Evolutionary conservation across 2,888 invertebrate genomes (phyloP).

Genomic region (Calameuta pallipes): DNA sequence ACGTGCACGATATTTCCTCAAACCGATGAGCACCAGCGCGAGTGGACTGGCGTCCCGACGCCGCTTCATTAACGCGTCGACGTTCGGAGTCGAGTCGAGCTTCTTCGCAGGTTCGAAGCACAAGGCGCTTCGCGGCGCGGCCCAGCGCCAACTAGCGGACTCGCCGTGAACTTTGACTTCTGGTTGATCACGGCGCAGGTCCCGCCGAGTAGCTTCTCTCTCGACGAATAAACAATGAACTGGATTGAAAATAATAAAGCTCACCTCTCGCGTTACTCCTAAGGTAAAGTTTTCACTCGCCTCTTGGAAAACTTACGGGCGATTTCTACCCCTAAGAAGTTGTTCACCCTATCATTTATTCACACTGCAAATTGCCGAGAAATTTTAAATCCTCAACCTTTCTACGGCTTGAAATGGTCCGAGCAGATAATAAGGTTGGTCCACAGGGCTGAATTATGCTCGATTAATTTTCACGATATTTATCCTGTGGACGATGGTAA

Average conservation of each 20-base stretch:
- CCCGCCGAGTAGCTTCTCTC: constrained; percentile 12
- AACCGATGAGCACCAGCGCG: neutral
- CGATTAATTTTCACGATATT: neutral
- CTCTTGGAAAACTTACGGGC: neutral
- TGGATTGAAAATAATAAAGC: constrained; percentile 32
- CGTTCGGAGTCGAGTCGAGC: neutral
- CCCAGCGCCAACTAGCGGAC: constrained; percentile 59
- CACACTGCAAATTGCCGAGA: neutral
- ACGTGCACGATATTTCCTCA: neutral
- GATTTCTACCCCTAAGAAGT: neutral
- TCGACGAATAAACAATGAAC: constrained; percentile 29
- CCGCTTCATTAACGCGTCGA: constrained; percentile 25
- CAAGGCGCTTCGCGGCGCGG: constrained; percentile 53
- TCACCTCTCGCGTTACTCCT: neutral
- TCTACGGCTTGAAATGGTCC: neutral
- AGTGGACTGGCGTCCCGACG: constrained; percentile 26
- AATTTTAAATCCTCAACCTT: neutral
- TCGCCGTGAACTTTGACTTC: constrained; percentile 26
- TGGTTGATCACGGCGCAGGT: constrained; percentile 25
- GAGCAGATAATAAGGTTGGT: neutral
- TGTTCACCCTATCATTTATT: neutral
- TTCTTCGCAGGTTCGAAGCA: constrained; percentile 23
- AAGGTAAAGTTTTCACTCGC: neutral
- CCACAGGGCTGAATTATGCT: neutral
- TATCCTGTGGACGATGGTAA: neutral